These are phyloP conservation scores for Tachyglossus aculeatus DNA, from an alignment of 2,797 vertebrate species.

Conservation along the genomic window DNA sequence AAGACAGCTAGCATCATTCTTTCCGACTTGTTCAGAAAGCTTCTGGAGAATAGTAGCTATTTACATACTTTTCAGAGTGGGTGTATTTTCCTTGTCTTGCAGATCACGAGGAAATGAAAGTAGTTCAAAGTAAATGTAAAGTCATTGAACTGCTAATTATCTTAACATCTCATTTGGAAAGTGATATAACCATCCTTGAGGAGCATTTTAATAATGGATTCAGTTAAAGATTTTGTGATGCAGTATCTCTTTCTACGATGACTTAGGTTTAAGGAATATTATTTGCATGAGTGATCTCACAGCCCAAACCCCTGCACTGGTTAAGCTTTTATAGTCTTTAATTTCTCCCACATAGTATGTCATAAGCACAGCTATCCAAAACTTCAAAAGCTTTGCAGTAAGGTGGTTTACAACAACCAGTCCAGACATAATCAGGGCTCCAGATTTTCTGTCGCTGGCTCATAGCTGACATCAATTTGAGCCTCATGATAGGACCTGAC, in stretches of 20 bases:
- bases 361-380: too few species aligned
- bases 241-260: background rate
- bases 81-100: constrained; percentile 25
- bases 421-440: too few species aligned
- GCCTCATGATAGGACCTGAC: too few species aligned
- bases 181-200: constrained; percentile 1
- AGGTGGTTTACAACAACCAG: too few species aligned
- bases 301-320: background rate
- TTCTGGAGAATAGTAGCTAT: constrained; percentile 11
- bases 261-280: constrained; percentile 1
- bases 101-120: background rate
- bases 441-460: too few species aligned
- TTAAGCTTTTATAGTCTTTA: too few species aligned
- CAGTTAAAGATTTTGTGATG: constrained; percentile 20
- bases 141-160: background rate
- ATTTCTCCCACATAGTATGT: too few species aligned
- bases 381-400: too few species aligned
- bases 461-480: too few species aligned
- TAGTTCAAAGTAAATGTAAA: too few species aligned
- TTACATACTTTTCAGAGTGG: background rate
- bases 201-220: constrained; percentile 28
- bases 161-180: constrained; percentile 24
- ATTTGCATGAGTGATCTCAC: constrained; percentile 2
- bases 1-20: too few species aligned
- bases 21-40: constrained; percentile 14